Evolutionary conservation across 2,888 invertebrate genomes (phyloP).

Genomic region (Cerastis leucographa): DNA sequence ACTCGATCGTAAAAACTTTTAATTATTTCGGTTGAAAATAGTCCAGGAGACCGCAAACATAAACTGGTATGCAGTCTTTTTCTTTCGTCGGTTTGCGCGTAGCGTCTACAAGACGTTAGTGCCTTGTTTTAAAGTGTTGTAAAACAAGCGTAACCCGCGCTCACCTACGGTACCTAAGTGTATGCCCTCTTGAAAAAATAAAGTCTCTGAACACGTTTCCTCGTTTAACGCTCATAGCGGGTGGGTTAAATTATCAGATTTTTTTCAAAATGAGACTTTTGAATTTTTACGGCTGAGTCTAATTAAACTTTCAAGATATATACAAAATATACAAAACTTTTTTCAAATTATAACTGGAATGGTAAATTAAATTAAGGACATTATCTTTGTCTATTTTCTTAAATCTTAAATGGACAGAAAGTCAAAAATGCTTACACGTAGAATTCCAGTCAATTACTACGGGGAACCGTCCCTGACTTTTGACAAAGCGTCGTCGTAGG

Average conservation of each 20-base stretch:
- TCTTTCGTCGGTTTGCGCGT: conserved; percentile 77
- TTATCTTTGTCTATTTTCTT: not conserved
- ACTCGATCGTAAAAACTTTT: conserved; percentile 88
- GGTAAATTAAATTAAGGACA: not conserved
- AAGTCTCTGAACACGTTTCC: conserved; percentile 72
- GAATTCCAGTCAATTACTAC: not conserved
- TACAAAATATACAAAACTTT: no score
- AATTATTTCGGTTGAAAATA: conserved; percentile 87
- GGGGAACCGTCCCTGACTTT: not conserved
- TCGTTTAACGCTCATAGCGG: conserved; percentile 69
- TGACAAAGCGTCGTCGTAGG: conserved; percentile 27
- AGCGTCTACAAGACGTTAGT: conserved; percentile 82
- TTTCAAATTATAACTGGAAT: not conserved
- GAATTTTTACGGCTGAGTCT: conserved; percentile 1
- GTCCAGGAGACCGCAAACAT: conserved; percentile 84
- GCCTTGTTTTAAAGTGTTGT: conserved; percentile 89
- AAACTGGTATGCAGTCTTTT: conserved; percentile 85
- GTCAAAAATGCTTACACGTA: not conserved
- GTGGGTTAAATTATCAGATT: conserved; percentile 49
- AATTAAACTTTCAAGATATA: conserved; percentile 15
- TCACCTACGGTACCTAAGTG: conserved; percentile 71
- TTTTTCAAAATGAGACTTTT: conserved; percentile 25
- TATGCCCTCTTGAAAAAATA: conserved; percentile 80
- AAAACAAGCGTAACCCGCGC: conserved; percentile 85
- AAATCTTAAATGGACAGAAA: not conserved